Base-by-base conservation (phyloP, 2,797 vertebrate species). In the Siniperca obscura region DNA sequence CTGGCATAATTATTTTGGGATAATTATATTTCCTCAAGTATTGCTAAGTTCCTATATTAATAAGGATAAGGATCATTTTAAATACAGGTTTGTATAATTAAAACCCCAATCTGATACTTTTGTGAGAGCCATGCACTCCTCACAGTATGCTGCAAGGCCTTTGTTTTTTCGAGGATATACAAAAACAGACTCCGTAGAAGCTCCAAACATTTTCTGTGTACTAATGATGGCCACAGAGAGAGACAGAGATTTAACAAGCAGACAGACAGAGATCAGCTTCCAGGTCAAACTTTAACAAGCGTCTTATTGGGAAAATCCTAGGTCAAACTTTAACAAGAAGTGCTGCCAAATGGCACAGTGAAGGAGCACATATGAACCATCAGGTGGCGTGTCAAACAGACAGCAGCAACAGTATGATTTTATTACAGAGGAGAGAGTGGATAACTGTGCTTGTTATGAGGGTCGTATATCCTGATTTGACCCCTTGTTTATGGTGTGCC, bases 261-360 rank as follows among this genome's bases (percentile, higher is more conserved):
- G 56, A 79, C 44, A 68, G 73, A 57, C 72, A 83, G 52, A 76
- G 79, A 89, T 84, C 40, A 78, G 80, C 84, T 90, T 83, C 70
- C 75, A 88, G 90, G 92, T 90, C 80, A 82, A 56, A 80, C 73
- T 82, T 74, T 90, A 93, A 94, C 90, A 87, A 92, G 90, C 61
- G 65, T 81, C 80, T 91, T 79, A 86, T 87, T 89, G 86, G 79
- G 76, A 83, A 79, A 86, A 89, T 80, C 86, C 81, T 64, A 82
- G 87, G 91, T 89, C 90, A 87, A 83, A 83, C 83, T 81, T 81
- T 92, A 92, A 89, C 91, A 88, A 92, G 90, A 81, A 44, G 71
- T 27, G 62, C 76, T 78, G 86, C 78, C 82, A 86, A 87, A 91
- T 62, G 81, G 79, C 75, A 64, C 56, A 2, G 64, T 7, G 53